Base-by-base conservation (phyloP, 2,888 invertebrate genomes). In the Plebejus argus region DNA sequence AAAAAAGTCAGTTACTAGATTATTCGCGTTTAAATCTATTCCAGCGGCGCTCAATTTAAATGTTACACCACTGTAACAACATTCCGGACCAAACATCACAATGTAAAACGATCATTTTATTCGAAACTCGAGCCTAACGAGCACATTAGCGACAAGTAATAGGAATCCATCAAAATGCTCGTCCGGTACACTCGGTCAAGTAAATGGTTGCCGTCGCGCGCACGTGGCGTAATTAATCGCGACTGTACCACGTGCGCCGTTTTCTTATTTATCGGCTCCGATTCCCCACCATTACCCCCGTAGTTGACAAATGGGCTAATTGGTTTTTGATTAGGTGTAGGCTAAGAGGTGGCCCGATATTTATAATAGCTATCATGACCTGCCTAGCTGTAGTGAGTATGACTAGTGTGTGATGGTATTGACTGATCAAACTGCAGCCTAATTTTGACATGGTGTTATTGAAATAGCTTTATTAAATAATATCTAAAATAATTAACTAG, bases 251-350 rank as follows among this genome's bases (percentile, higher is more conserved):
- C 87, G 87, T 88, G 87, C 84, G 84, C 90, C 88, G 88, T 89
- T 87, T 89, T 87, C 90, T 90, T 90, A 91, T 91, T 91, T 91
- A 91, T 91, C 87, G 90, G 84, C 82, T 85, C 86, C 85, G 85
- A 89, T 90, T 89, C 86, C 85, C 86, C 83, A 79, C 88, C 88
- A 90, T 90, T 91, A 90, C 85, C 74, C 49, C 53, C 18, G 15
- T 28, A 78, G 81, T 78, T 79, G 82, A 82, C 82, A 81, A 80
- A 83, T 83, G 70, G 53, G 33, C 70, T 76, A 76, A 76, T 76
- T 76, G 70, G 45, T 15, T 53, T 49, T 74, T 74, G 74, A 74
- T 74, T 74, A 74, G 28, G 53, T 23, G 74, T 61, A 23, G 23
- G 61, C 10, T 23, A 61, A 1, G 10, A 53, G 5, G 53, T 5